A percentile compares a stretch with the other conserved stretches of the same genome.
These are phyloP conservation scores for Acestrorhynchus altus DNA, from an alignment of 2,797 vertebrate species.

Conservation along the genomic window DNA sequence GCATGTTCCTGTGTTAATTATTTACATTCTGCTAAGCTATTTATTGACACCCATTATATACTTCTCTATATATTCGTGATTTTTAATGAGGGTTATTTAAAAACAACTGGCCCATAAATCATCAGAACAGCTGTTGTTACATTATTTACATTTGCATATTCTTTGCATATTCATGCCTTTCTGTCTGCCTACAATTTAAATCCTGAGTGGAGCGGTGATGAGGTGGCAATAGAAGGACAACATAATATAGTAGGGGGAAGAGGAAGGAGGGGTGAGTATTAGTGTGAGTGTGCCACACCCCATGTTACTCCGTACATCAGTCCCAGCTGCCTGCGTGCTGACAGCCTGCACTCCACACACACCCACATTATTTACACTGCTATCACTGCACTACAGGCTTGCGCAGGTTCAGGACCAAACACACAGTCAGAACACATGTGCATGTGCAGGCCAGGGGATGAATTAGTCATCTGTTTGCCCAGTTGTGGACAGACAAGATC, in stretches of 20 bases:
- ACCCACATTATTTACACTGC: slow-evolving; percentile 26
- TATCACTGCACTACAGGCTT: background rate
- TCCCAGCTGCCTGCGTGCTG: slow-evolving; percentile 35
- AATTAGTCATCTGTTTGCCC: slow-evolving; percentile 22
- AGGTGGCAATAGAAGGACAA: background rate
- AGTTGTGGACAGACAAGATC: slow-evolving; percentile 1
- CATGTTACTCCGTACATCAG: slow-evolving; percentile 34
- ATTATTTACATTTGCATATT: background rate
- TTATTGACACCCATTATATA: too few relatives aligned
- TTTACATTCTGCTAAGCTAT: too few relatives aligned
- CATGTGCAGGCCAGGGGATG: background rate
- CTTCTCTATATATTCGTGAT: too few relatives aligned
- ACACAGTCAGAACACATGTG: slow-evolving; percentile 8
- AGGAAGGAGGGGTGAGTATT: background rate
- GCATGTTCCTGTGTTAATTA: background rate
- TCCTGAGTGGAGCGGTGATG: background rate
- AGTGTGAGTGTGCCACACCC: slow-evolving; percentile 36
- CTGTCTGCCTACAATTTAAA: background rate
- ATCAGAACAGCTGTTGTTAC: background rate
- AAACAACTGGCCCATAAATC: too few relatives aligned
- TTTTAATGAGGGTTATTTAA: too few relatives aligned
- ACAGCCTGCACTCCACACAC: slow-evolving; percentile 26
- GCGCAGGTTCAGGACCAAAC: slow-evolving; percentile 10
- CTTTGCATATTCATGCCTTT: background rate
- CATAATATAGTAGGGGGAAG: background rate